phyloP scores from a whole-genome alignment of 2,888 invertebrate species.

The Eumacrocentrus americanus region DNA sequence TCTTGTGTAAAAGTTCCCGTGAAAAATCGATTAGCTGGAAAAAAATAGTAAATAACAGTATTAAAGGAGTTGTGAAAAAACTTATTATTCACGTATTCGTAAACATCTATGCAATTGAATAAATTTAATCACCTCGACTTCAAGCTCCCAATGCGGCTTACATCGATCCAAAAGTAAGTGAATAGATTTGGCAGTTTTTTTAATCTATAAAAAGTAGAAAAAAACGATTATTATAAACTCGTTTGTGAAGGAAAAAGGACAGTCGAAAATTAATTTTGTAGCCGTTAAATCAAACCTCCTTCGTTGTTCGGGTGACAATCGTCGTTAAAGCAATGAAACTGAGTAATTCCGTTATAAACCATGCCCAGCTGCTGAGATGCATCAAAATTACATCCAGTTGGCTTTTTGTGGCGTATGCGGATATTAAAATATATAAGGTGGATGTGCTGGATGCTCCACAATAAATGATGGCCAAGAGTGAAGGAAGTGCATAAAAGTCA shows the following conservation, averaged over 20 bases:
- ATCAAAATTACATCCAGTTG: not conserved
- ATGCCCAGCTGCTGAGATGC: not conserved
- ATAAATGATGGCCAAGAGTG: not conserved
- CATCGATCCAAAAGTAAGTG: not conserved
- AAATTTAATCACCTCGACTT: not conserved
- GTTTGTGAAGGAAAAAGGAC: too few species aligned
- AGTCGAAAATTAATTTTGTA: too few species aligned
- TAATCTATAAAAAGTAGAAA: not conserved
- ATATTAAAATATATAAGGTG: not conserved
- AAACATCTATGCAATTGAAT: not conserved
- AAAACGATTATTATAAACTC: not conserved
- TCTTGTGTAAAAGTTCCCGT: not conserved
- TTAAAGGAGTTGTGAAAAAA: too few species aligned
- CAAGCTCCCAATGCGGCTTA: not conserved
- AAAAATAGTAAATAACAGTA: not conserved
- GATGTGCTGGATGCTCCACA: not conserved
- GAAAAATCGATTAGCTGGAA: not conserved
- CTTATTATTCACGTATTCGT: too few species aligned
- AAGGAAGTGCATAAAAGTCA: not conserved
- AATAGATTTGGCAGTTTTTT: not conserved
- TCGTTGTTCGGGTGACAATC: not conserved
- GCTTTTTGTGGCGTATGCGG: not conserved
- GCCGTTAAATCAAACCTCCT: too few species aligned
- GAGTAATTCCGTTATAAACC: not conserved
- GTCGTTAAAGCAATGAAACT: not conserved